These are phyloP conservation scores for Ondatra zibethicus DNA, from an alignment of 2,113 vertebrate genomes.

Conservation along the genomic window DNA sequence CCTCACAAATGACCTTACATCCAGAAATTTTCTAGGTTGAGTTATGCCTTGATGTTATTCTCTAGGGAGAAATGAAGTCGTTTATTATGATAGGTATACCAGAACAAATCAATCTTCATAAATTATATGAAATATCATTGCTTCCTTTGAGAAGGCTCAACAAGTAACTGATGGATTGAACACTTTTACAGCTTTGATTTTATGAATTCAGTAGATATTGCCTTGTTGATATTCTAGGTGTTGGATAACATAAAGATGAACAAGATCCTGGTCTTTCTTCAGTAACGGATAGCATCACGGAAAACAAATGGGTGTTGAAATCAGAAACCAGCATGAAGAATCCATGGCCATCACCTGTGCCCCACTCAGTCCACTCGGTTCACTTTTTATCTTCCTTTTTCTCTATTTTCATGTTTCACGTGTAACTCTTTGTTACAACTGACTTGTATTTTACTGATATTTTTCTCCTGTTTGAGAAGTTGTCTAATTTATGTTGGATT, in stretches of 20 bases:
- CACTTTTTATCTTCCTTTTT: background rate
- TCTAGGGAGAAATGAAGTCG: slow-evolving; percentile 55
- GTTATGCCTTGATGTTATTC: slow-evolving; percentile 57
- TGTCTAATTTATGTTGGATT: background rate
- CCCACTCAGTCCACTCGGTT: background rate
- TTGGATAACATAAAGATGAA: slow-evolving; percentile 4
- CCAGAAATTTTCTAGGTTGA: slow-evolving; percentile 9
- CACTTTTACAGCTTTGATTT: slow-evolving; percentile 41
- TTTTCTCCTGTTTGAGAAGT: slow-evolving; percentile 7
- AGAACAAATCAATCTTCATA: slow-evolving; percentile 70
- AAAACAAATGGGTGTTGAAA: background rate
- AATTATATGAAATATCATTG: slow-evolving; percentile 53
- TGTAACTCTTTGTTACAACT: background rate
- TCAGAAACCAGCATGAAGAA: background rate
- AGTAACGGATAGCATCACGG: background rate
- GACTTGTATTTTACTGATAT: background rate
- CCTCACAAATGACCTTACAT: slow-evolving; percentile 56
- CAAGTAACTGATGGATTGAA: slow-evolving; percentile 60
- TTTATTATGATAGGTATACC: slow-evolving; percentile 66
- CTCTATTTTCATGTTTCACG: background rate
- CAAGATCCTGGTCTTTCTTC: background rate
- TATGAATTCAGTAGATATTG: slow-evolving; percentile 19
- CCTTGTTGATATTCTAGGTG: background rate
- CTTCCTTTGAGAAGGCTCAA: slow-evolving; percentile 47
- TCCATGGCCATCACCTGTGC: background rate